Percentiles rank a stretch among this genome's conserved stretches.
Evolutionary conservation across 2,113 vertebrate species (phyloP).

Genomic region (Coregonus clupeaformis): DNA sequence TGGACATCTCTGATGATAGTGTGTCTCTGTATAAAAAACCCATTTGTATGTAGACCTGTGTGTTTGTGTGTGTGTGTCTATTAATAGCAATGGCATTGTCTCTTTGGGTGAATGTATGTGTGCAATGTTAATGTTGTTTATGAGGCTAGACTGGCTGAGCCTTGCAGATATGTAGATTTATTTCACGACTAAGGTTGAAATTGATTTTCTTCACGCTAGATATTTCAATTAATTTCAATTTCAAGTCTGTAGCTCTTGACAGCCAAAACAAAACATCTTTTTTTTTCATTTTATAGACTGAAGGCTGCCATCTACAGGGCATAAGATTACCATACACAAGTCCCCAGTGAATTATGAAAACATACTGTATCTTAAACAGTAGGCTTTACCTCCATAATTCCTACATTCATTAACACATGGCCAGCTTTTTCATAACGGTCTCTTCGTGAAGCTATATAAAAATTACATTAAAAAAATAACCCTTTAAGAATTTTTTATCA

Average conservation of each 20-base stretch:
- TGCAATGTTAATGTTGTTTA: not conserved
- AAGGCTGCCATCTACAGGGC: slow-evolving; percentile 64
- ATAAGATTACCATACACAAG: not conserved
- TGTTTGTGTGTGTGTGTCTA: not conserved
- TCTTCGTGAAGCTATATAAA: no score
- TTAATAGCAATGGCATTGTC: not conserved
- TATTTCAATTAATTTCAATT: slow-evolving; percentile 56
- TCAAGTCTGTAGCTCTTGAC: slow-evolving; percentile 42
- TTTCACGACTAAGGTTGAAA: slow-evolving; percentile 14
- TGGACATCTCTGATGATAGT: not conserved
- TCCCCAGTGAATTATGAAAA: no score
- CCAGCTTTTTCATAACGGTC: no score
- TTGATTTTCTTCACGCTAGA: slow-evolving; percentile 22
- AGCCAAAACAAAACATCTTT: slow-evolving; percentile 45
- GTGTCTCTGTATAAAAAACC: not conserved
- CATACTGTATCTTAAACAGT: no score
- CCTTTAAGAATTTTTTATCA: no score
- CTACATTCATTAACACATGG: no score
- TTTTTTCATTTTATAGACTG: slow-evolving; percentile 44
- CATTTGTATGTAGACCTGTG: not conserved
- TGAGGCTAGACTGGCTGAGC: slow-evolving; percentile 1
- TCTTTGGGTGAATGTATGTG: not conserved
- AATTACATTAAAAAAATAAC: no score
- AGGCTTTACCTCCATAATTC: no score
- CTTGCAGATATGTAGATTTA: slow-evolving; percentile 21